Evolutionary conservation across 2,797 vertebrate genomes (phyloP), one percentile per base, ranked within the genome.

Genomic region (Diplodus puntazzo): DNA sequence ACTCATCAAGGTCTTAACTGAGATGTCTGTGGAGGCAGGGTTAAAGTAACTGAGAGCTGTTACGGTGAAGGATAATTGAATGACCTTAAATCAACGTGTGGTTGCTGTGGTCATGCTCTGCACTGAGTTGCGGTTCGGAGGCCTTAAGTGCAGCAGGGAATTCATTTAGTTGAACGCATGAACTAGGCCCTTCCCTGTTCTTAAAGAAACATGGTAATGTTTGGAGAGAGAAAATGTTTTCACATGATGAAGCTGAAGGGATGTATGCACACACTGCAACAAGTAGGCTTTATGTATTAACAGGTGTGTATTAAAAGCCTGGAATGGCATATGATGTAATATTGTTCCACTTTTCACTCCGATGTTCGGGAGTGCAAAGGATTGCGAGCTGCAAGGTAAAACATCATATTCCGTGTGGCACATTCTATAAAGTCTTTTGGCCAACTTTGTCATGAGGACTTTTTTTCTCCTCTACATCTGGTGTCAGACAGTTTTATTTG

Each of bases 251-350:
- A 65, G 81, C 76, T 81, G 34, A 75, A 85, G 42, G 69, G 77
- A 88, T 61, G 54, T 21, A 69, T 74, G 77, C 59, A 82, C 59
- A 83, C 64, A 68, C 67, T 77, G 75, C 57, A 89, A 89, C 85
- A 88, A 90, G 88, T 78, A 45, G 78, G 66, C 85, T 86, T 79
- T 88, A 75, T 93, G 89, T 91, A 89, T 90, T 90, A 91, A 89
- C 92, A 94, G 92, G 91, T 94, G 92, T 88, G 85, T 88, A 86
- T 87, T 92, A 87, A 91, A 85, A 87, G 67, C 67, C 81, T 75
- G 81, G 66, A 90, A 84, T 83, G 87, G 52, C 82, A 86, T 66
- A 92, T 94, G 92, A 94, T 87, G 91, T 93, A 87, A 93, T 92
- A 77, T 86, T 92, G 86, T 92, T 94, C 88, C 89, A 92, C 69